Evolutionary conservation across 2,113 vertebrate species (phyloP), one percentile per base, ranked within the genome.

Genomic region (Charadrius vociferus): DNA sequence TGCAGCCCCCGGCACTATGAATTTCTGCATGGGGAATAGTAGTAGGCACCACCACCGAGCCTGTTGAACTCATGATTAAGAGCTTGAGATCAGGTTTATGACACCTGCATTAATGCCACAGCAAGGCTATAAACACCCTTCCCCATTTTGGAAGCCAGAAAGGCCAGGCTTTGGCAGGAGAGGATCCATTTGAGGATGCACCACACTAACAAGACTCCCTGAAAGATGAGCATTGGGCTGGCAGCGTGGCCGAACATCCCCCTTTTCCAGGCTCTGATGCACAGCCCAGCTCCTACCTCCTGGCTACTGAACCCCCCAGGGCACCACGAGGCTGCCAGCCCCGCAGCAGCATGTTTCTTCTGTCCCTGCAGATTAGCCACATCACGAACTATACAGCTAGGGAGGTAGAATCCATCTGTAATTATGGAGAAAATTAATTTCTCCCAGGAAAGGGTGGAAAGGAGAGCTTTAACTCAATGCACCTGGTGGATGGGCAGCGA

Each of bases 241-340:
- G 58, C 39, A 55, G 18, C 0, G 0, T 0, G 16, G 62, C 36
- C 4, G 1, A 32, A 29, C 23, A 3, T 18, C 10, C 16, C 23
- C 34, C n/a, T 29, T 72, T 43, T 19, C 34, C 34, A 37, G 30
- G 36, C 13, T 95, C 52, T 7, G 4, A 7, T 1, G 30, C 4
- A 1, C 37, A 62, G 23, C 19, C 19, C 62, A 27, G 30, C 66
- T 75, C 56, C 53, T 7, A 9, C 26, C 53, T 43, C 80, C 55
- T 19, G 62, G 21, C 65, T 47, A 20, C 6, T 2, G 0, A 47
- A 3, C 3, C 15, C 30, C 29, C 21, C 1, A 14, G 45, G 45
- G 37, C 43, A 66, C 10, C 12, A 5, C 0, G 2, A 0, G 0
- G 67, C 41, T 6, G 0, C 16, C 78, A 53, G 39, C 9, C n/a